These are phyloP conservation scores for Steinernema hermaphroditum DNA, from an alignment of 2,888 invertebrate genomes.

Conservation along the genomic window DNA sequence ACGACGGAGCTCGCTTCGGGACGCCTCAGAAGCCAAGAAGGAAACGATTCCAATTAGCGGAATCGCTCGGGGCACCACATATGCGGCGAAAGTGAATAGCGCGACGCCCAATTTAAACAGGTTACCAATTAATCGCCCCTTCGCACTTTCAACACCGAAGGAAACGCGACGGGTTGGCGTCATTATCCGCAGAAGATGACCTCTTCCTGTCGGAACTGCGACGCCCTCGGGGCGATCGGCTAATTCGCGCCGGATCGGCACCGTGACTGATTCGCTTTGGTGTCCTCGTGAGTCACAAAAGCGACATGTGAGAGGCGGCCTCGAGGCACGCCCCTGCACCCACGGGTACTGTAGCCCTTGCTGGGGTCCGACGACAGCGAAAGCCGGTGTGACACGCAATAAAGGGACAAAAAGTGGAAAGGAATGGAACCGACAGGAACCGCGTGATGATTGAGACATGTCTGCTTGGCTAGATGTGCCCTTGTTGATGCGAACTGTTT, in stretches of 20 bases:
- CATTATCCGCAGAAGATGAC: constrained; percentile 28
- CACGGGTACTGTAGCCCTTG: too few species aligned
- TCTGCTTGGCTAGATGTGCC: too few species aligned
- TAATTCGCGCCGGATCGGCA: neutral
- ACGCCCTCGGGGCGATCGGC: constrained; percentile 14
- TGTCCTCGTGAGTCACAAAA: too few species aligned
- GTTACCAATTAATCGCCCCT: constrained; percentile 24
- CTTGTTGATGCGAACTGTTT: too few species aligned
- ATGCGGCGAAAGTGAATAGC: constrained; percentile 19
- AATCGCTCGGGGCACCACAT: constrained; percentile 19
- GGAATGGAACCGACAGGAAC: neutral
- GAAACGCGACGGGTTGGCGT: constrained; percentile 11
- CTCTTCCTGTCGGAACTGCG: constrained; percentile 22
- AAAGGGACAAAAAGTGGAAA: neutral
- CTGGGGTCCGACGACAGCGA: too few species aligned
- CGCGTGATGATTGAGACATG: neutral
- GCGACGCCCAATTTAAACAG: constrained; percentile 30
- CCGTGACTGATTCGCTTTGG: neutral
- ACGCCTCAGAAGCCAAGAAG: neutral
- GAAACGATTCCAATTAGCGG: constrained; percentile 17
- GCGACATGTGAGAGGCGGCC: too few species aligned
- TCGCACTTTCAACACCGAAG: constrained; percentile 23
- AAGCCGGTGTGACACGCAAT: too few species aligned
- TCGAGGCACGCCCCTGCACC: too few species aligned
- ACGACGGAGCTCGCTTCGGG: too few species aligned